Percentiles rank a stretch among this genome's conserved stretches.
Evolutionary conservation across 2,113 vertebrate species (phyloP).

Genomic region (Taxidea taxus): DNA sequence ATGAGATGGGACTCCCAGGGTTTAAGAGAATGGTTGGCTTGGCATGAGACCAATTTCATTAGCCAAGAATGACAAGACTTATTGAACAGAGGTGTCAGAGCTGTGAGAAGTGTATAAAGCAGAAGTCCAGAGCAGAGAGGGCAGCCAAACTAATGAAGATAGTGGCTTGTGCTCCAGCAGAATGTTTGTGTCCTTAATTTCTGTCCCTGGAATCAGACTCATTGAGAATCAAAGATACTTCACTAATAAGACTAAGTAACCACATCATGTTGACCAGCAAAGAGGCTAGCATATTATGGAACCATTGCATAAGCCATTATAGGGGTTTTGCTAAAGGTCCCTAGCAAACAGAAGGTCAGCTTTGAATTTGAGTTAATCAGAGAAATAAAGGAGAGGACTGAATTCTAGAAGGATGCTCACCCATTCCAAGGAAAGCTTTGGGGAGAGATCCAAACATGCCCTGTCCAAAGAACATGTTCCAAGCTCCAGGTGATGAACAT

Average conservation of each 20-base stretch:
- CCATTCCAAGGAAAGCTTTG: neutral
- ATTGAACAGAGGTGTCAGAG: conserved; percentile 66
- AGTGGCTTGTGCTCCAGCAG: neutral
- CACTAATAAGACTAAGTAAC: conserved; percentile 1
- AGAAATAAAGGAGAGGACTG: neutral
- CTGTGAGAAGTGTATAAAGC: conserved; percentile 54
- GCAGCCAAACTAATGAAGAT: neutral
- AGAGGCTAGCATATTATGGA: neutral
- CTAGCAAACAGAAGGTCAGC: neutral
- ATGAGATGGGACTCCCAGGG: conserved; percentile 61
- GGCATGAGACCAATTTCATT: conserved; percentile 65
- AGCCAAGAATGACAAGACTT: conserved; percentile 69
- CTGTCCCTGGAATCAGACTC: neutral
- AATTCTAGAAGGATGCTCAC: neutral
- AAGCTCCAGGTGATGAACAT: neutral
- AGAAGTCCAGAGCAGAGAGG: conserved; percentile 7
- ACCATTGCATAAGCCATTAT: neutral
- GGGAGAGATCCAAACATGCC: neutral
- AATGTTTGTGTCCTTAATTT: neutral
- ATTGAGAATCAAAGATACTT: neutral
- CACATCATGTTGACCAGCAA: neutral
- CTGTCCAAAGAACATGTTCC: neutral
- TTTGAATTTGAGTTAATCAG: neutral
- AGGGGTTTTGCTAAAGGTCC: neutral
- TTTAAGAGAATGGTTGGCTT: conserved; percentile 56